Evolutionary conservation across 2,888 invertebrate genomes (phyloP).

Genomic region (Phoenoteleia sp.): DNA sequence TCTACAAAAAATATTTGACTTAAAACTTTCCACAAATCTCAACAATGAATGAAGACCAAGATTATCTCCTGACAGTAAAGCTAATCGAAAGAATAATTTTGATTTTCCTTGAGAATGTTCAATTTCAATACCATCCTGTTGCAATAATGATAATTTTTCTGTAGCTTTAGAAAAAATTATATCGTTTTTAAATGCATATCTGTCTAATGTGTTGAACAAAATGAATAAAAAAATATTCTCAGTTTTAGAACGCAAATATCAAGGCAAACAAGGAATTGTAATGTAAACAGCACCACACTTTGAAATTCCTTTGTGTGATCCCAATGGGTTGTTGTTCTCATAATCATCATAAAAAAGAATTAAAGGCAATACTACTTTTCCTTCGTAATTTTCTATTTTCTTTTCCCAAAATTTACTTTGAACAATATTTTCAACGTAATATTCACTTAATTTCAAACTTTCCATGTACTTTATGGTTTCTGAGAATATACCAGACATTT

Average conservation of each 20-base stretch:
- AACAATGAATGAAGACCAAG: conserved; percentile 29
- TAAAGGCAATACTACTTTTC: conserved; percentile 45
- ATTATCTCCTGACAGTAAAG: too few species aligned
- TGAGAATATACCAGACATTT: conserved; percentile 44
- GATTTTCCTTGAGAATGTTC: too few species aligned
- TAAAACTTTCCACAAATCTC: conserved; percentile 17
- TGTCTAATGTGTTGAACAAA: not conserved
- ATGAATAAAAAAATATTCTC: not conserved
- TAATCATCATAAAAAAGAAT: conserved; percentile 12
- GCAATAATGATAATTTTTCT: not conserved
- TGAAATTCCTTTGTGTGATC: not conserved
- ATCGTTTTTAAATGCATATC: not conserved
- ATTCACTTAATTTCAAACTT: conserved; percentile 15
- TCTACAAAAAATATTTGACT: not conserved
- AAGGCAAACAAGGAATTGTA: conserved; percentile 1
- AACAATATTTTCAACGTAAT: conserved; percentile 45
- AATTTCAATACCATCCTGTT: too few species aligned
- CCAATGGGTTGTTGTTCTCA: not conserved
- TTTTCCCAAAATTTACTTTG: conserved; percentile 57
- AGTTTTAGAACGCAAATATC: not conserved
- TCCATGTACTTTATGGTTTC: conserved; percentile 62
- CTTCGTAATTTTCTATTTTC: conserved; percentile 26
- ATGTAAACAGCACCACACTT: conserved; percentile 27
- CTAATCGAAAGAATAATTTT: conserved; percentile 22
- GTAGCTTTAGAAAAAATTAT: not conserved